Conservation (phyloP, 2,888 invertebrate genomes). For the Mactromeris polynyma region DNA sequence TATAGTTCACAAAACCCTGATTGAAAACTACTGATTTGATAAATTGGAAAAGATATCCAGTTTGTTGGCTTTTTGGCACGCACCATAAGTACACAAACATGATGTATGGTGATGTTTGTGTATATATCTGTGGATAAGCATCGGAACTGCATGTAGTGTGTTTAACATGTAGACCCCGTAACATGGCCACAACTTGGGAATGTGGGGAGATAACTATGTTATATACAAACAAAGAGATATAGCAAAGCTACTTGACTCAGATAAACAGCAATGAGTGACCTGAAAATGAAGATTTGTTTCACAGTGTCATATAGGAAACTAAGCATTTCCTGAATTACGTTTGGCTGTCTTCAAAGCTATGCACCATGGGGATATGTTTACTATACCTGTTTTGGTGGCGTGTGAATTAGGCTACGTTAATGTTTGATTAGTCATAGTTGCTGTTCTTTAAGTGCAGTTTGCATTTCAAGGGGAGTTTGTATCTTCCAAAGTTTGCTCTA, state of each 20-base stretch:
- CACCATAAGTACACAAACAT: slow-evolving; percentile 36
- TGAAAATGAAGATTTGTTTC: not conserved
- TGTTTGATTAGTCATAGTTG: slow-evolving; percentile 12
- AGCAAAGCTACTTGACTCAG: slow-evolving; percentile 10
- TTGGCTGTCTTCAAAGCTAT: slow-evolving; percentile 25
- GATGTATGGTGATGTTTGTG: slow-evolving; percentile 40
- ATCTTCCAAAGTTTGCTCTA: no score
- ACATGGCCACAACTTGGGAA: slow-evolving; percentile 38
- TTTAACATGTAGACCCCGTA: slow-evolving; percentile 23
- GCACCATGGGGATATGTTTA: not conserved
- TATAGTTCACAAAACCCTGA: not conserved
- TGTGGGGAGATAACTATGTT: slow-evolving; percentile 39
- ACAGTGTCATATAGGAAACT: slow-evolving; percentile 5
- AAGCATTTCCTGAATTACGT: slow-evolving; percentile 11
- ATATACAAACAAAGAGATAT: slow-evolving; percentile 41
- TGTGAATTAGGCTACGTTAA: slow-evolving; percentile 14
- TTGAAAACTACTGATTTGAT: slow-evolving; percentile 11
- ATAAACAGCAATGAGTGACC: slow-evolving; percentile 4
- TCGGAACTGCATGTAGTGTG: slow-evolving; percentile 43
- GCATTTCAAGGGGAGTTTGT: not conserved
- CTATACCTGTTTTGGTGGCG: not conserved
- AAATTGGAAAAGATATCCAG: slow-evolving; percentile 14
- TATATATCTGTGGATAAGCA: slow-evolving; percentile 36
- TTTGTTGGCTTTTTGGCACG: slow-evolving; percentile 47
- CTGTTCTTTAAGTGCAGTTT: not conserved